Evolutionary conservation across 2,888 invertebrate species (phyloP).

Genomic region (Beris chalybata): DNA sequence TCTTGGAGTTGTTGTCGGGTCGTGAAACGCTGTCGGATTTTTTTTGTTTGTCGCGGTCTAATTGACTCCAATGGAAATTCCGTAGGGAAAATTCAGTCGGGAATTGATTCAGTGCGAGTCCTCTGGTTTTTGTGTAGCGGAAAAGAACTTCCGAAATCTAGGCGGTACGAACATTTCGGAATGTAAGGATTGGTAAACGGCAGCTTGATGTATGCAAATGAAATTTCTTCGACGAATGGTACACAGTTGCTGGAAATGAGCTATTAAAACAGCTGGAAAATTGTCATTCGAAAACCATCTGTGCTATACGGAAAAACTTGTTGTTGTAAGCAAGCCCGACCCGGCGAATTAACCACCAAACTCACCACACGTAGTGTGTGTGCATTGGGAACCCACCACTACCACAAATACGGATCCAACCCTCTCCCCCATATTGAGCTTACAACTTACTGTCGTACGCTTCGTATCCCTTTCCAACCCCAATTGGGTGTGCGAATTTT

Average conservation of each 20-base stretch:
- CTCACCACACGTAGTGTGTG: constrained; percentile 26
- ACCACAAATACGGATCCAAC: neutral
- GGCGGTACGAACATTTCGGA: too few relatives aligned
- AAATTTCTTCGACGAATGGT: too few relatives aligned
- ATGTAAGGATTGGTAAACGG: too few relatives aligned
- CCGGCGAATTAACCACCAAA: constrained; percentile 37
- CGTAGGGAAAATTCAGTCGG: neutral
- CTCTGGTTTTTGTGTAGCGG: too few relatives aligned
- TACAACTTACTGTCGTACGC: neutral
- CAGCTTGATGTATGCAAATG: too few relatives aligned
- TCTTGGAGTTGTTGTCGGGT: too few relatives aligned
- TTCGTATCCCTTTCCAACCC: neutral
- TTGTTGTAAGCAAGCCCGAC: constrained; percentile 28
- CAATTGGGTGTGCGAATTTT: constrained; percentile 15
- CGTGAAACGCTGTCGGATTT: too few relatives aligned
- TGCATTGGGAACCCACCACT: constrained; percentile 18
- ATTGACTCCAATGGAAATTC: neutral
- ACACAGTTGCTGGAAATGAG: neutral
- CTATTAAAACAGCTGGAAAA: constrained; percentile 12
- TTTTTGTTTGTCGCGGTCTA: neutral
- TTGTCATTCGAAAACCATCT: constrained; percentile 22
- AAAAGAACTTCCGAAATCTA: too few relatives aligned
- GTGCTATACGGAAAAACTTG: constrained; percentile 15
- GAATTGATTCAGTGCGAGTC: neutral
- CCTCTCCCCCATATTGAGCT: neutral